Percentiles rank a stretch among this genome's conserved stretches.
Conservation (phyloP, 2,888 invertebrate genomes). For the Hypomecis punctinalis region DNA sequence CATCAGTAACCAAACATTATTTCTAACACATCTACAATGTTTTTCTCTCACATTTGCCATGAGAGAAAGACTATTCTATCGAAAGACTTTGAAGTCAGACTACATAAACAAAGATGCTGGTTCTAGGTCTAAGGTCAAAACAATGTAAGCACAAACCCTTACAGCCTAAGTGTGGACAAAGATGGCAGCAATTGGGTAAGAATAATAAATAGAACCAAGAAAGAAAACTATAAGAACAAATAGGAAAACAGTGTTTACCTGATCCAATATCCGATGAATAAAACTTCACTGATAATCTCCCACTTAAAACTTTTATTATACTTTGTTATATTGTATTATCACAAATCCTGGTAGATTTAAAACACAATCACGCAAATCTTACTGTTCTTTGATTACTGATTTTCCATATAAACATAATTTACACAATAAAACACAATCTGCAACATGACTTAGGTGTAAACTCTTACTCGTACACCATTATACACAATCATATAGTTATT, state of each 20-base stretch:
- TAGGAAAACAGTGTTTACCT: slow-evolving; percentile 67
- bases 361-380: slow-evolving; percentile 87
- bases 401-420: slow-evolving; percentile 84
- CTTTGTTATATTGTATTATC: slow-evolving; percentile 89
- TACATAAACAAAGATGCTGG: too few relatives aligned
- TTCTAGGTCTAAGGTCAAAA: too few relatives aligned
- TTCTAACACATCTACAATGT: too few relatives aligned
- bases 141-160: too few relatives aligned
- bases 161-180: too few relatives aligned
- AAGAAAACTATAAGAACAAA: slow-evolving; percentile 26
- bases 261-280: slow-evolving; percentile 67
- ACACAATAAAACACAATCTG: slow-evolving; percentile 83
- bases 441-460: slow-evolving; percentile 81
- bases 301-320: slow-evolving; percentile 86
- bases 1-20: too few relatives aligned
- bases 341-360: slow-evolving; percentile 90
- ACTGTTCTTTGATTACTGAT: slow-evolving; percentile 82
- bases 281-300: slow-evolving; percentile 84
- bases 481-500: slow-evolving; percentile 82
- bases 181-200: not conserved
- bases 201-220: not conserved
- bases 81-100: too few relatives aligned
- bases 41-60: too few relatives aligned
- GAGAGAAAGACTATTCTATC: too few relatives aligned
- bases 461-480: slow-evolving; percentile 78